Conservation (phyloP, 2,113 vertebrate species). For the Phoenicopterus ruber region DNA sequence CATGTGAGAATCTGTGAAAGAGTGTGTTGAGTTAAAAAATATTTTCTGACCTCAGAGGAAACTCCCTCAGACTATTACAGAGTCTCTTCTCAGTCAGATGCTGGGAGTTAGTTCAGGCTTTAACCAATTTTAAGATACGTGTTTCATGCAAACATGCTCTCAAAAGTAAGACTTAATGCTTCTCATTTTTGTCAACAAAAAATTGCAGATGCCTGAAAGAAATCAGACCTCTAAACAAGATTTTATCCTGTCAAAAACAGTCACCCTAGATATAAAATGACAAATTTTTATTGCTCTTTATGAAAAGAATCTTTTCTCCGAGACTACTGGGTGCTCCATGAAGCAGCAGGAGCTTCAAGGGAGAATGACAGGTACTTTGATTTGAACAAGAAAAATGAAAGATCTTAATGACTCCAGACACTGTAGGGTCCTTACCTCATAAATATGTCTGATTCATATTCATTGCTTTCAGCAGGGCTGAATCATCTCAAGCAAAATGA, state of each 20-base stretch:
- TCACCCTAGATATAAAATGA: background rate
- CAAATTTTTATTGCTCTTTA: background rate
- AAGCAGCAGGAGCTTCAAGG: constrained; percentile 23
- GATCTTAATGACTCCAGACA: constrained; percentile 31
- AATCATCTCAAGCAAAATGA: constrained; percentile 25
- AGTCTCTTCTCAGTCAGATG: background rate
- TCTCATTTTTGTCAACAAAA: background rate
- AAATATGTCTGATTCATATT: constrained; percentile 57
- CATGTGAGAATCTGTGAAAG: background rate
- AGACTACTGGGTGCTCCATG: background rate
- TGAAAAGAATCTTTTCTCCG: background rate
- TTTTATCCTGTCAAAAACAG: background rate
- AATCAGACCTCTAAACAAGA: background rate
- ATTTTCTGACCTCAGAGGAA: background rate
- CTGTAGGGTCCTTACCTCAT: constrained; percentile 33
- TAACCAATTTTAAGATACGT: background rate
- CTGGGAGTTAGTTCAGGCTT: background rate
- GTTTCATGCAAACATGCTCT: background rate
- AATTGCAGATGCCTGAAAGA: background rate
- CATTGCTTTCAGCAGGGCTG: constrained; percentile 20
- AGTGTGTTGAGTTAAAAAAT: background rate
- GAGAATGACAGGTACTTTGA: constrained; percentile 30
- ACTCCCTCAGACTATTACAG: background rate
- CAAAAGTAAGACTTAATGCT: background rate
- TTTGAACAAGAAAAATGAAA: constrained; percentile 48